Evolutionary conservation across 2,888 invertebrate genomes (phyloP).

Genomic region (Cheilosia soror): DNA sequence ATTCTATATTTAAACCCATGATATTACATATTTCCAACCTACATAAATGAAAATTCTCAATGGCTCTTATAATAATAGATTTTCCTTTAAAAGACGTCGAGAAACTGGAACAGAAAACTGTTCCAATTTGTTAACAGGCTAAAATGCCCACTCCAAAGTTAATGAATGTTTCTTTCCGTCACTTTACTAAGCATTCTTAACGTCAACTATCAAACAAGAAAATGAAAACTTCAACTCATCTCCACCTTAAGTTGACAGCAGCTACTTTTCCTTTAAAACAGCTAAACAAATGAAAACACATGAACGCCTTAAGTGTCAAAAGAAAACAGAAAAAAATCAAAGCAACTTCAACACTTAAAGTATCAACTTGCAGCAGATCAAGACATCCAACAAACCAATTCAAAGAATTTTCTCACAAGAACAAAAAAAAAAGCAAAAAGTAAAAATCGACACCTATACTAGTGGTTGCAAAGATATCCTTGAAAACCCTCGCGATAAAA

Average conservation of each 20-base stretch:
- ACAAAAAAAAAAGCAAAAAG: slow-evolving; percentile 17
- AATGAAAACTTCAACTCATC: slow-evolving; percentile 29
- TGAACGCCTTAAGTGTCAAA: not conserved
- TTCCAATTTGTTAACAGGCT: no score
- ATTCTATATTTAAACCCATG: no score
- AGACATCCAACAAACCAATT: slow-evolving; percentile 47
- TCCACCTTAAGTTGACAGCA: slow-evolving; percentile 13
- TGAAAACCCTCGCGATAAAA: slow-evolving; percentile 47
- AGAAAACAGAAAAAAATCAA: slow-evolving; percentile 8
- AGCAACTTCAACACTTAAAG: slow-evolving; percentile 27
- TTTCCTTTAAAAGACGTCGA: no score
- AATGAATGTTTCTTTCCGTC: no score
- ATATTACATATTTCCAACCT: no score
- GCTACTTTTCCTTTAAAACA: not conserved
- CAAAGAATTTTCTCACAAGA: slow-evolving; percentile 7
- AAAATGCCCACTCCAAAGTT: no score
- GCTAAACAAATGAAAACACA: not conserved
- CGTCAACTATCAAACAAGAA: slow-evolving; percentile 6
- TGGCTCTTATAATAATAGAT: no score
- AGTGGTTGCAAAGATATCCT: slow-evolving; percentile 47
- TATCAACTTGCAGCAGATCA: slow-evolving; percentile 40
- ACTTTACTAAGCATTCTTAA: slow-evolving; percentile 1
- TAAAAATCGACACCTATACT: slow-evolving; percentile 28
- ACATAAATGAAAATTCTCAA: no score
- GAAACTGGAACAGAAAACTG: no score